Evolutionary conservation across 2,113 vertebrate species (phyloP).

Genomic region (Isurus oxyrinchus): DNA sequence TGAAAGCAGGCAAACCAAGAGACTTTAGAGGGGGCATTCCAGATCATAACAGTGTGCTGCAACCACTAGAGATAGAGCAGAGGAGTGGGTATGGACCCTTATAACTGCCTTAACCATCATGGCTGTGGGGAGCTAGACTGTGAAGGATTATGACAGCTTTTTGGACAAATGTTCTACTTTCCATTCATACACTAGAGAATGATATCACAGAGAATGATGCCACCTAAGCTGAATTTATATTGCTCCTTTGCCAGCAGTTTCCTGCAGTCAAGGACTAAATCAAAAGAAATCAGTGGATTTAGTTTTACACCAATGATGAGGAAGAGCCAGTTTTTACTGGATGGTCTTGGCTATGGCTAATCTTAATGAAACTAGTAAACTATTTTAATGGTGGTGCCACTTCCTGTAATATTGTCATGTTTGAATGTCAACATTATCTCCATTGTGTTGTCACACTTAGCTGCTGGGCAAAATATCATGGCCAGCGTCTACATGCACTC

Average conservation of each 20-base stretch:
- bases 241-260: neutral
- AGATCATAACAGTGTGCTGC: neutral
- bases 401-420: neutral
- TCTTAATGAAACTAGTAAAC: neutral
- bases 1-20: neutral
- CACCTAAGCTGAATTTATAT: neutral
- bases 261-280: neutral
- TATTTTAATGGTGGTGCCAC: too few species aligned
- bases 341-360: neutral
- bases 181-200: neutral
- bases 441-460: neutral
- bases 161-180: neutral
- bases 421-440: neutral
- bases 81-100: neutral
- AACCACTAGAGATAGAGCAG: neutral
- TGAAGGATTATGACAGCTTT: constrained; percentile 17
- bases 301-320: neutral
- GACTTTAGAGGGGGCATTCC: neutral
- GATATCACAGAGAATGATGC: neutral
- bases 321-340: neutral
- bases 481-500: too few species aligned
- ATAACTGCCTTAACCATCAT: too few species aligned
- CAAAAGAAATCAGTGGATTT: neutral
- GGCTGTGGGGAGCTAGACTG: neutral
- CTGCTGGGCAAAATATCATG: too few species aligned